Base-by-base conservation (phyloP, 2,888 invertebrate genomes). In the Plebejus anna region DNA sequence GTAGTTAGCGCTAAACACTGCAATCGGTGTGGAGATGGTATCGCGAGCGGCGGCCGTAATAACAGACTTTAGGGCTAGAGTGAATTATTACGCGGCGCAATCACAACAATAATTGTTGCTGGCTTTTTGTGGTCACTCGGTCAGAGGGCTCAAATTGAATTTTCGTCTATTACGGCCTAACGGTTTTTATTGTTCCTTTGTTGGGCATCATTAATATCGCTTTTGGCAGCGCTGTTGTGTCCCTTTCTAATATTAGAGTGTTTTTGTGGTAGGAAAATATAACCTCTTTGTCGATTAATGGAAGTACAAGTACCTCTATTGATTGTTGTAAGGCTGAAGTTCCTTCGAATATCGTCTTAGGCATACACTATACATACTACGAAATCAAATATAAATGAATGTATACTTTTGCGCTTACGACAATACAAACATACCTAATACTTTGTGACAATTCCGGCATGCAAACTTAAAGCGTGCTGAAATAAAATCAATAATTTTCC, bases 21-120 rank as follows among this genome's bases (percentile, higher is more conserved):
- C 86, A 87, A 90, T 91, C 89, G 6, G 13, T 13, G n/a, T 7
- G 22, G 72, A 75, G 76, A 77, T 91, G 90, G 88, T 91, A 92
- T 92, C 92, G 90, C 89, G 89, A 92, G 91, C 92, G 89, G 90
- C 89, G 88, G 90, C 88, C 87, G 89, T 94, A 94, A 94, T 93
- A 92, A 94, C 90, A 90, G 89, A 92, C 90, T 92, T 93, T 92
- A 91, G 89, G 84, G 86, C 84, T 87, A 86, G 88, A 92, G 91
- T 92, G 92, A 94, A 93, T 92, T 92, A 94, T 93, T 92, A 92
- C 86, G 86, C 86, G 84, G 85, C 85, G 86, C 87, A 75, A 75
- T 75, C 75, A 75, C 47, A 75, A 38, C 38, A 57, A 75, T 75
- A 75, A 75, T 75, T 75, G 75, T 75, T 75, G 66, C 59, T 75